These are phyloP conservation scores for Rafetus swinhoei DNA, from an alignment of 2,113 vertebrate species.

Conservation along the genomic window DNA sequence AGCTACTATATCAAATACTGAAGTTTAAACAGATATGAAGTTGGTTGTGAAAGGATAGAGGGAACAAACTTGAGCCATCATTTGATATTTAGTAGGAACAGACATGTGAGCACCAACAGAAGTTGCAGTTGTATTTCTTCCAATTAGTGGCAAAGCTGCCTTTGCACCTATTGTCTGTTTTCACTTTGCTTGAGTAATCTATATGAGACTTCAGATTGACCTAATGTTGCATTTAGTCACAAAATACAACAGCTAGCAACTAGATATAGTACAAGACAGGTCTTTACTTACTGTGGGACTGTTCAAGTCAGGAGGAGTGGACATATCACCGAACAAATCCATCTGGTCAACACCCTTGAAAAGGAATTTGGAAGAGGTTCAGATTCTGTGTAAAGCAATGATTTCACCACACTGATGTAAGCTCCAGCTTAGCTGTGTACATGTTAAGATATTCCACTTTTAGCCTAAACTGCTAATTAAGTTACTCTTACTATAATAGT, in stretches of 20 bases:
- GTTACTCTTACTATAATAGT: neutral
- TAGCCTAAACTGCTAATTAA: neutral
- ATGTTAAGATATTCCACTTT: neutral
- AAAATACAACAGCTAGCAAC: neutral
- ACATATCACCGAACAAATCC: constrained; percentile 96
- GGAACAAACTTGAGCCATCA: neutral
- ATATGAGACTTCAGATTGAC: neutral
- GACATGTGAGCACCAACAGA: fast-evolving
- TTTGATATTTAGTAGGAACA: neutral
- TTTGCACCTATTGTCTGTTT: neutral
- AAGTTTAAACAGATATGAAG: neutral
- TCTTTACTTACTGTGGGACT: constrained; percentile 88
- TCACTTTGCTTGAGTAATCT: neutral
- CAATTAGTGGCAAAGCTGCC: neutral
- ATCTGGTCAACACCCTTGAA: constrained; percentile 89
- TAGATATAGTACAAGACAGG: neutral
- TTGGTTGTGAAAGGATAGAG: neutral
- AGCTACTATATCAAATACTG: neutral
- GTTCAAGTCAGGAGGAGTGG: constrained; percentile 93
- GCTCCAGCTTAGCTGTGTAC: too few species aligned
- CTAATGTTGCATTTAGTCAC: too few species aligned
- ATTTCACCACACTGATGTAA: neutral
- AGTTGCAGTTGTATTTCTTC: neutral
- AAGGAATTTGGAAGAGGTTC: constrained; percentile 69
- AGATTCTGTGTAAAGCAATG: neutral